phyloP scores from a whole-genome alignment of 1,140 invertebrate genomes.

The Drosophila subpulchrella region DNA sequence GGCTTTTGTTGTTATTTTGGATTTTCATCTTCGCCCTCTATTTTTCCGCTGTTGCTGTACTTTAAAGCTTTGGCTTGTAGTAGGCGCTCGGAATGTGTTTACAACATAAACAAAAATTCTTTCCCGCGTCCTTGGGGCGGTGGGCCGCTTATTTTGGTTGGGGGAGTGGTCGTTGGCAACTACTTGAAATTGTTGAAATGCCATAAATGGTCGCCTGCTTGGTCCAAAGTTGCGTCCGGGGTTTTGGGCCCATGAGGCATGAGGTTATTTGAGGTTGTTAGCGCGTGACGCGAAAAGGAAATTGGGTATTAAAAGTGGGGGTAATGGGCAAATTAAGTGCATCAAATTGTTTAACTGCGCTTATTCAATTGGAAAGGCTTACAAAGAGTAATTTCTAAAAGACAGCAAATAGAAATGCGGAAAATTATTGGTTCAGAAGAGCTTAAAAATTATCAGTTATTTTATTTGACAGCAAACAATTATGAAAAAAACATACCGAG shows the following conservation, averaged over 20 bases:
- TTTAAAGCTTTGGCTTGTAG: slow-evolving; percentile 52
- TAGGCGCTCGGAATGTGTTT: slow-evolving; percentile 63
- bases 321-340: slow-evolving; percentile 58
- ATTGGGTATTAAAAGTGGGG: slow-evolving; percentile 26
- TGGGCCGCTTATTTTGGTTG: background rate
- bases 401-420: background rate
- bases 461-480: no score
- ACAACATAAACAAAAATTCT: slow-evolving; percentile 61
- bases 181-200: slow-evolving; percentile 77
- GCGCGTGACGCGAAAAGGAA: slow-evolving; percentile 43
- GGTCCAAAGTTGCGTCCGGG: slow-evolving; percentile 1
- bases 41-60: slow-evolving; percentile 21
- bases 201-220: slow-evolving; percentile 60
- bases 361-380: slow-evolving; percentile 53
- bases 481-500: no score
- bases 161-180: slow-evolving; percentile 50
- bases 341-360: slow-evolving; percentile 67
- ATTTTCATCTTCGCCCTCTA: slow-evolving; percentile 8
- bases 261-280: slow-evolving; percentile 49
- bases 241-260: slow-evolving; percentile 15
- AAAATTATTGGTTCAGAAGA: background rate
- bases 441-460: no score
- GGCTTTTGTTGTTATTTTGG: slow-evolving; percentile 34
- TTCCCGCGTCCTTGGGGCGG: background rate
- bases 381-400: background rate